Evolutionary conservation across 2,113 vertebrate genomes (phyloP), one percentile per base, ranked within the genome.

Genomic region (Barnardius zonarius): DNA sequence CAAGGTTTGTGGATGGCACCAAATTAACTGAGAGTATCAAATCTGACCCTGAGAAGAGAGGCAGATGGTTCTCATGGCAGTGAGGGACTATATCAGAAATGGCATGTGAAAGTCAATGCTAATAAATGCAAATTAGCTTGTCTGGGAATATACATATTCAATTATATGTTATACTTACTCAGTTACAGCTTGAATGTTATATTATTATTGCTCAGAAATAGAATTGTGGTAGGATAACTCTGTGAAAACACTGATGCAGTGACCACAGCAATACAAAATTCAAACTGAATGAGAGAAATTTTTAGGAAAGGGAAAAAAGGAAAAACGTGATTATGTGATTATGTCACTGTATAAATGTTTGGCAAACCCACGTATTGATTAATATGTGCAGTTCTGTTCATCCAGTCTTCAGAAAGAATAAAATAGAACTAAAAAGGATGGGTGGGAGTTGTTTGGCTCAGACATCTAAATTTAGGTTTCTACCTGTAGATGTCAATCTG

Each of bases 341-440:
- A 86, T 95, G 69, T 95, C 91, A 92, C 55, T 39, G 22, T 63
- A 72, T 84, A 92, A 95, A 97, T 95, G 86, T 97, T 95, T 95
- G 95, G 73, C 89, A 97, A 95, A 72, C 88, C 89, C 86, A 89
- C 35, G 3, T 95, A 89, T 93, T 84, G 96, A 93, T 96, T 93
- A 96, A 95, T 93, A 75, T 13, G 57, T 81, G 77, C 61, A 51
- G 55, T 51, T 95, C 80, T 82, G 30, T 28, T 97, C 92, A 39
- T 86, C 77, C 51, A 82, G 69, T 64, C 89, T 91, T 77, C 64
- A 86, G 30, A 72, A 86, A 82, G 83, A 92, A 84, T 79, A 57
- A 85, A 86, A 92, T 10, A 81, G 64, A 86, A 43, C 80, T 39
- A 41, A 75, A 94, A 92, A 48, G 27, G 73, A 61, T 92, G 80